These are phyloP conservation scores for Cydia fagiglandana DNA, from an alignment of 1,140 invertebrate genomes.

Conservation along the genomic window DNA sequence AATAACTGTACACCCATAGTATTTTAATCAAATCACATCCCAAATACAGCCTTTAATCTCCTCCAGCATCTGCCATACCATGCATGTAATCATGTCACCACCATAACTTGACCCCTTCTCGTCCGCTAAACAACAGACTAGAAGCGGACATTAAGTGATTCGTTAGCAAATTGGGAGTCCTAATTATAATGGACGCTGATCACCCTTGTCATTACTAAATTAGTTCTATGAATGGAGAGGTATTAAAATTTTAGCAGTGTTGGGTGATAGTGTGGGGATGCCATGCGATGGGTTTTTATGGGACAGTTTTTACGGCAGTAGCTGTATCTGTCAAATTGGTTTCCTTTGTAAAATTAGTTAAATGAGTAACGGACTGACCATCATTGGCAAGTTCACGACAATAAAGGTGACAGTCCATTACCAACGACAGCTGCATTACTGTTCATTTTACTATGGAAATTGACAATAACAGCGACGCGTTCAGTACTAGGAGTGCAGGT, in stretches of 20 bases:
- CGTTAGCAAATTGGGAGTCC: constrained; percentile 16
- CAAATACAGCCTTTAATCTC: constrained; percentile 13
- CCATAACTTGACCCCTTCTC: background rate
- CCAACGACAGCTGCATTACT: too few species aligned
- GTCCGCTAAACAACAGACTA: background rate
- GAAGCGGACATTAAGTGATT: background rate
- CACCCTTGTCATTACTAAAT: constrained; percentile 32
- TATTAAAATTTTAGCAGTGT: constrained; percentile 27
- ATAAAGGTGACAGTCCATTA: too few species aligned
- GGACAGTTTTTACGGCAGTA: background rate
- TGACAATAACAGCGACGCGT: too few species aligned
- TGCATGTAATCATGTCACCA: constrained; percentile 17
- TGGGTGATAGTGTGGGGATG: constrained; percentile 10
- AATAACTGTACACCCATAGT: background rate
- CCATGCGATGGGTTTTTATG: background rate
- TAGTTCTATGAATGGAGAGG: constrained; percentile 29
- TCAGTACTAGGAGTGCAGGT: too few species aligned
- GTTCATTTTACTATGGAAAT: too few species aligned
- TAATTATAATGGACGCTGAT: background rate
- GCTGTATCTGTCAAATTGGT: too few species aligned
- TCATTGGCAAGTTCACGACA: too few species aligned
- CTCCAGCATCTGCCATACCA: constrained; percentile 8
- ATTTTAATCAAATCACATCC: background rate
- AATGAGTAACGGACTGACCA: too few species aligned
- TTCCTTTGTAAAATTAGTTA: too few species aligned